Evolutionary conservation across 2,888 invertebrate genomes (phyloP).

Genomic region (Drosophila subsilvestris): DNA sequence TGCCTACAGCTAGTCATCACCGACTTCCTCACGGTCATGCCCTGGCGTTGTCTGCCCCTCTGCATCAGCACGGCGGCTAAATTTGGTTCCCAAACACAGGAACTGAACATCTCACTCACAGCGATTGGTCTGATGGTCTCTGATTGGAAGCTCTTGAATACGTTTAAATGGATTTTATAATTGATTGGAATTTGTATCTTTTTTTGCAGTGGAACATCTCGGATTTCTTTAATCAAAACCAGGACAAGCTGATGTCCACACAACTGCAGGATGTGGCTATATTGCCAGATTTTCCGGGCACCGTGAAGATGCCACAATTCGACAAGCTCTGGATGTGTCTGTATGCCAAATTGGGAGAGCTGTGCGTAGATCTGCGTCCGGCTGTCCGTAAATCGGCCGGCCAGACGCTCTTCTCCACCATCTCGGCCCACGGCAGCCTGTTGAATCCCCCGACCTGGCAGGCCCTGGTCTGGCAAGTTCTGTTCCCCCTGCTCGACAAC

Average conservation of each 20-base stretch:
- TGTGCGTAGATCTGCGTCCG: conserved; percentile 97
- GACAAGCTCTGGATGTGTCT: conserved; percentile 98
- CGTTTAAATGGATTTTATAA: neutral
- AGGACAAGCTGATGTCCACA: conserved; percentile 91
- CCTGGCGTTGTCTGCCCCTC: conserved; percentile 94
- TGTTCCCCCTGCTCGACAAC: conserved; percentile 97
- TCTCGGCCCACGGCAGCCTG: conserved; percentile 96
- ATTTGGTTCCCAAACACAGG: conserved; percentile 98
- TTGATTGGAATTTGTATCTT: conserved; percentile 15
- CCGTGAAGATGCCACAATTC: conserved; percentile 93
- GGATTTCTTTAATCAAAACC: conserved; percentile 98
- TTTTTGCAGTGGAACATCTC: conserved; percentile 97
- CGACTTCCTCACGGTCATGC: conserved; percentile 96
- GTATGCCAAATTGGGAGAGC: conserved; percentile 92
- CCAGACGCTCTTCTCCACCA: conserved; percentile 98
- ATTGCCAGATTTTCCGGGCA: conserved; percentile 93
- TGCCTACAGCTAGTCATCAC: conserved; percentile 97
- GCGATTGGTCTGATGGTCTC: conserved; percentile 97
- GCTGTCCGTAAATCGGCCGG: conserved; percentile 98
- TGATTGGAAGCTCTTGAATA: conserved; percentile 86
- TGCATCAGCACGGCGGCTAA: conserved; percentile 97
- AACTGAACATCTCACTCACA: conserved; percentile 98
- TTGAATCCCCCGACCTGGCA: conserved; percentile 96
- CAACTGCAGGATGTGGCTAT: conserved; percentile 90
- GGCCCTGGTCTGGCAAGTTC: conserved; percentile 96